These are phyloP conservation scores for Calidris pugnax DNA, from an alignment of 2,113 vertebrate species.

Conservation along the genomic window DNA sequence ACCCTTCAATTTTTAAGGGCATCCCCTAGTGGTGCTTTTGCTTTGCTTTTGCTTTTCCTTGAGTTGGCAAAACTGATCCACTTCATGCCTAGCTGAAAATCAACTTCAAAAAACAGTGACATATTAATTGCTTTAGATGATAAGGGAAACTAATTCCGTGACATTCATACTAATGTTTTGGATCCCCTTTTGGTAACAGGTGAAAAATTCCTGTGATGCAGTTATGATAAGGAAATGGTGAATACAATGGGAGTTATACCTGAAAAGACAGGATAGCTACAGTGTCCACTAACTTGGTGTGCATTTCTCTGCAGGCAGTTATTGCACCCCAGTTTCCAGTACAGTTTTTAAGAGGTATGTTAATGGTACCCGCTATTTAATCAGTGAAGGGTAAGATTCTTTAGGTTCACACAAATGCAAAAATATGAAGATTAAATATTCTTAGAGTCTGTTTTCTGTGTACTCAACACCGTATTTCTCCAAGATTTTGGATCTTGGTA, in stretches of 20 bases:
- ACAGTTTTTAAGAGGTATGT: not conserved
- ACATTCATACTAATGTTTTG: not conserved
- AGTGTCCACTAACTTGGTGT: not conserved
- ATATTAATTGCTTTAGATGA: not conserved
- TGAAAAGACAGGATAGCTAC: not conserved
- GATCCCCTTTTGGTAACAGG: not conserved
- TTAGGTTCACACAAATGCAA: not conserved
- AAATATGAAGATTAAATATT: not conserved
- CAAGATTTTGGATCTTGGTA: not conserved
- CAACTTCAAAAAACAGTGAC: not conserved
- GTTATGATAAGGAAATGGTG: not conserved
- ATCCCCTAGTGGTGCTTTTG: not conserved
- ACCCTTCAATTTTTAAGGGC: not conserved
- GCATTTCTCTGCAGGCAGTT: not conserved
- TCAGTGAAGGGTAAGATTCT: not conserved
- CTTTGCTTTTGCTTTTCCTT: not conserved
- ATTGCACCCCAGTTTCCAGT: not conserved
- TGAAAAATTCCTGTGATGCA: not conserved
- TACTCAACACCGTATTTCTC: not conserved
- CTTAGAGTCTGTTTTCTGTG: not conserved
- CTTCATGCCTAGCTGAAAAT: not conserved
- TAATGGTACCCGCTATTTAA: not conserved
- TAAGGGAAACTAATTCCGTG: not conserved
- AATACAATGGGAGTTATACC: not conserved
- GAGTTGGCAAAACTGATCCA: not conserved